Evolutionary conservation across 2,888 invertebrate species (phyloP), one percentile per base, ranked within the genome.

Genomic region (Lissonota sp.): DNA sequence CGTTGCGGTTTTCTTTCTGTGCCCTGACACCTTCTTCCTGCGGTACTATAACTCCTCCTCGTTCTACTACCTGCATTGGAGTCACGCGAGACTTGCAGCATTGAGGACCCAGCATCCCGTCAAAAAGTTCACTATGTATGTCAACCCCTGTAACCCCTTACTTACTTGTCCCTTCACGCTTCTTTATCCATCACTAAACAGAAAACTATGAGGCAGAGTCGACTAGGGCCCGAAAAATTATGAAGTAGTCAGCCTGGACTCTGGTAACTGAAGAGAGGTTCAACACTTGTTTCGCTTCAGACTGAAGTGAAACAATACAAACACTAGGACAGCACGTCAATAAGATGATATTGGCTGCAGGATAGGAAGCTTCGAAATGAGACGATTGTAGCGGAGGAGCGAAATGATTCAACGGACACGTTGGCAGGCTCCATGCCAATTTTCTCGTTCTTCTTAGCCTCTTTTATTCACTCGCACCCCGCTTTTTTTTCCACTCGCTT

Each of bases 1-100:
- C 51, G 80, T 74, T 91, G 91, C 90, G 91, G 91, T 91, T 91
- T 91, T 62, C 74, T 78, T 86, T 86, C 88, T 88, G 86, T 88
- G 85, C 87, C 86, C 85, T 87, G 84, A 89, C 87, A 86, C 87
- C 84, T 84, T 73, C 71, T 79, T 82, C 78, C 75, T 70, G 67
- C 67, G 66, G 57, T 69, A 44, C 75, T 69, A n/a, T n/a, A 39
- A 80, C 74, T 74, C 73, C 66, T 72, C 79, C 84, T 80, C 83
- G 71, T 78, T 57, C 90, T 92, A 26, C 26, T 26, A 1, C 26
- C 26, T 26, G 26, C 26, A 26, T 26, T 3, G 26, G 26, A 26
- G 26, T 26, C 26, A 26, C 26, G 26, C 26, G 26, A 26, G 39
- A 58, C 44, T 57, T 62, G 58, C 62, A 69, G 26, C 26, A 26